Percentiles rank a stretch among this genome's conserved stretches.
These are phyloP conservation scores for Choloepus hoffmanni DNA, from an alignment of 2,113 vertebrate species.

Conservation along the genomic window DNA sequence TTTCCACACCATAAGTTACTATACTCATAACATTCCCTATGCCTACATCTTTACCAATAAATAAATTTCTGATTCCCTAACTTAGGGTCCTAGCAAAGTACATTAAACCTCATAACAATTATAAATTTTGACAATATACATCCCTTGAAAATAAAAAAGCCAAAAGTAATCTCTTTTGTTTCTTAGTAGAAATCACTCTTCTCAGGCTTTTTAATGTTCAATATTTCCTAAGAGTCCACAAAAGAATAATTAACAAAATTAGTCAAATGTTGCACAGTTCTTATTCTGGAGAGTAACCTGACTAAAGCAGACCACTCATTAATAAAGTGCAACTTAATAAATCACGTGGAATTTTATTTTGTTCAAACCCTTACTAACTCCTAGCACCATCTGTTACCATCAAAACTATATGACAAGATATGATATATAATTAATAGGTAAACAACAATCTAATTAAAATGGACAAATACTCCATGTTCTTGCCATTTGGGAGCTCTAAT, in stretches of 20 bases:
- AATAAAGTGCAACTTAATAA: constrained; percentile 98
- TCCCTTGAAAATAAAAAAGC: constrained; percentile 64
- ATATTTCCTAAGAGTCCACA: constrained; percentile 75
- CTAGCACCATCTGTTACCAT: constrained; percentile 97
- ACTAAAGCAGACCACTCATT: constrained; percentile 92
- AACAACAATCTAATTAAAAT: constrained; percentile 99
- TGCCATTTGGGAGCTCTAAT: constrained; percentile 97
- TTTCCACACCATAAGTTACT: constrained; percentile 27
- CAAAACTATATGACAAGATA: constrained; percentile 98
- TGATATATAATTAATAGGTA: constrained; percentile 99
- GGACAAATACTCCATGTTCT: constrained; percentile 98
- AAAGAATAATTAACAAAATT: constrained; percentile 88
- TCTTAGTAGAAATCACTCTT: constrained; percentile 65
- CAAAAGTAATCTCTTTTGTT: constrained; percentile 63
- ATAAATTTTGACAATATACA: constrained; percentile 23
- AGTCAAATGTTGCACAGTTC: constrained; percentile 88
- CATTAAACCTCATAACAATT: constrained; percentile 37
- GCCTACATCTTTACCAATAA: constrained; percentile 6
- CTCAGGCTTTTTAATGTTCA: constrained; percentile 66
- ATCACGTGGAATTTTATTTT: constrained; percentile 95
- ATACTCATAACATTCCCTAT: not conserved
- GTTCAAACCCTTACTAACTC: constrained; percentile 94
- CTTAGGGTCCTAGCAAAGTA: not conserved
- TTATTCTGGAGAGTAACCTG: constrained; percentile 88
- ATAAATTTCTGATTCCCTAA: constrained; percentile 48